These are phyloP conservation scores for Trididemnum clinides DNA, from an alignment of 23 tunicate genomes.

Conservation along the genomic window DNA sequence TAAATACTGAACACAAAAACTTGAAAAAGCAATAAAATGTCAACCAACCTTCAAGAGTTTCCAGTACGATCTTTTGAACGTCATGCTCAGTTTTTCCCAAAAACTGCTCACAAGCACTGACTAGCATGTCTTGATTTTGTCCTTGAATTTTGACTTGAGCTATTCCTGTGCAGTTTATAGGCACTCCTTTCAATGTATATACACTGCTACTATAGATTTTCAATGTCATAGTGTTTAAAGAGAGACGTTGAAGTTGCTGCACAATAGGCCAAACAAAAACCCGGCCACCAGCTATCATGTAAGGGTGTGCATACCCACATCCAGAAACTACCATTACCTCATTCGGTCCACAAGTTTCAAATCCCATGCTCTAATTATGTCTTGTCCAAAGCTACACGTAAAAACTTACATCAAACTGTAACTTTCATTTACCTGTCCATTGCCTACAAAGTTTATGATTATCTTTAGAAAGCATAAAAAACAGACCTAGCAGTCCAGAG, in stretches of 20 bases:
- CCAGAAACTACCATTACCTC: constrained; percentile 99
- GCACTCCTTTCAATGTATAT: constrained; percentile 78
- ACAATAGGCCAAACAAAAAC: constrained; percentile 91
- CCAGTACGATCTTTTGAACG: constrained; percentile 77
- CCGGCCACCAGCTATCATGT: constrained; percentile 88
- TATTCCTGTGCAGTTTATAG: constrained; percentile 92
- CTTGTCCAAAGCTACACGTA: no score
- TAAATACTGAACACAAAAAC: not conserved
- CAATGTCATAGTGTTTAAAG: constrained; percentile 92
- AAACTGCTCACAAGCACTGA: constrained; percentile 96
- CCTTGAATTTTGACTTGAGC: constrained; percentile 97
- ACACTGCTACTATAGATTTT: constrained; percentile 70
- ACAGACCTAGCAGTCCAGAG: no score
- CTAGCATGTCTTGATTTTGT: constrained; percentile 82
- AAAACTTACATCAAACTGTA: no score
- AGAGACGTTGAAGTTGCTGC: constrained; percentile 81
- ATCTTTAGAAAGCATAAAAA: no score
- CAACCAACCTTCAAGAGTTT: constrained; percentile 86
- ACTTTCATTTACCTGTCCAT: no score
- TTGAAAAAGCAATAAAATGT: not conserved
- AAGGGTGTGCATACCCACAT: constrained; percentile 62
- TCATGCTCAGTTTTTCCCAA: constrained; percentile 75
- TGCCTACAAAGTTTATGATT: no score
- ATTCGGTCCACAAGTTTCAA: constrained; percentile 98
- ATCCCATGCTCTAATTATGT: no score